Base-by-base conservation (phyloP, 2,888 invertebrate genomes). In the Tetropium fuscum region DNA sequence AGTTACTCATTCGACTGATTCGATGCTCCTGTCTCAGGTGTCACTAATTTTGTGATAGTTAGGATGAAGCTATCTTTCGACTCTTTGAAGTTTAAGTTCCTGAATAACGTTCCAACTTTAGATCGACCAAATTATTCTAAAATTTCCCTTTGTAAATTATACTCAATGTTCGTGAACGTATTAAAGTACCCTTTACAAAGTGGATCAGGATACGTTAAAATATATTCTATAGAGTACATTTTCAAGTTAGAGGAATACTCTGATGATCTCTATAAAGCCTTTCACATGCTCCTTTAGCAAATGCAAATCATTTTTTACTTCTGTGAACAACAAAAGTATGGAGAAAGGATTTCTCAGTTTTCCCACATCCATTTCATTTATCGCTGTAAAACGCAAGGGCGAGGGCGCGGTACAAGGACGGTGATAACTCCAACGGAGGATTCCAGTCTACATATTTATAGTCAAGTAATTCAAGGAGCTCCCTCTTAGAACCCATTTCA, bases 301-400 rank as follows among this genome's bases (percentile, higher is more conserved):
- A 57, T 57, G 48, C 48, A 57, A 57, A 57, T 57, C 41, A 57
- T 57, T 57, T 57, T 57, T 57, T 57, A 57, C 49, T 41, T 49
- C 45, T 43, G 20, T 32, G 49, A 41, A 49, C 47, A 56, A 48
- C 47, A 56, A 56, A 56, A 56, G 55, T 57, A 49, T 57, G 13
- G 15, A 48, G 49, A 43, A 48, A 48, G 48, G 22, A 36, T 48
- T 48, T 20, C 48, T 20, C 20, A 48, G 22, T 48, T 48, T 36
- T 48, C 48, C 36, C 48, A 32, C 48, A 48, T 22, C 48, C 36
- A 38, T 48, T 48, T 34, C 48, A 36, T 48, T 48, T 48, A 48
- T 48, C 36, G 36, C 48, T 36, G 36, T 11, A 19, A 38, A 44
- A 38, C 34, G 48, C 45, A 48, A 48, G 36, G 48, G 48, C 15